Base-by-base conservation (phyloP, 2,888 invertebrate genomes). In the Synergus japonicus region DNA sequence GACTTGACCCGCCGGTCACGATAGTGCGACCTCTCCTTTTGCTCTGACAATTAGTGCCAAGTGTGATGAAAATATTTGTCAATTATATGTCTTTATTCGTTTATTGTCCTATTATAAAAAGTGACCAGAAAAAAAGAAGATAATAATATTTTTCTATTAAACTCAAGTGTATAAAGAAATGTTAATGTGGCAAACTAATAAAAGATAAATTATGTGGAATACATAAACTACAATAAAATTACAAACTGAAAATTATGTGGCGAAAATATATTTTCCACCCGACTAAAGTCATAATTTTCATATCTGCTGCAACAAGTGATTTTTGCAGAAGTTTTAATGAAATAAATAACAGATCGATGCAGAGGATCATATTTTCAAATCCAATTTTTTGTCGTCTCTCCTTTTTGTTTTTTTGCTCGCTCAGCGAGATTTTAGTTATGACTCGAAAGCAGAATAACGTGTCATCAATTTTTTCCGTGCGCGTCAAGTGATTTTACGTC, bases 1-100 rank as follows among this genome's bases (percentile, higher is more conserved):
- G 84, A 85, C 84, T 83, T 84, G 80, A 85, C 65, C 78, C 41
- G 37, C 58, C 44, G 69, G 29, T 41, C 78, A n/a, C 69, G 64
- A 44, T n/a, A 44, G 54, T 22, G 58, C 78, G 67, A 60, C 49
- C 60, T 60, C 43, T 63, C 29, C 18, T 54, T 73, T 41, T 54
- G 37, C 41, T 73, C 64, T 12, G 22, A 22, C 22, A 63, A 76
- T 60, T 76, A 76, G 58, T 60, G 49, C 12, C 41, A 43, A 63
- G 64, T 76, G 15, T 43, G 10, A 76, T 29, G 29, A 37, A 58
- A 58, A 76, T 58, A 76, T n/a, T 18, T 13, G 2, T n/a, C 2
- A 2, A 9, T 58, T 1, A 58, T 3, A 18, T 18, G 10, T 58
- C 18, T 58, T 58, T 3, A 58, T 18, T 18, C 4, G 8, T 58